A percentile compares a stretch with the other conserved stretches of the same genome.
Evolutionary conservation across 2,113 vertebrate genomes (phyloP).

Genomic region (Megaleporinus macrocephalus): DNA sequence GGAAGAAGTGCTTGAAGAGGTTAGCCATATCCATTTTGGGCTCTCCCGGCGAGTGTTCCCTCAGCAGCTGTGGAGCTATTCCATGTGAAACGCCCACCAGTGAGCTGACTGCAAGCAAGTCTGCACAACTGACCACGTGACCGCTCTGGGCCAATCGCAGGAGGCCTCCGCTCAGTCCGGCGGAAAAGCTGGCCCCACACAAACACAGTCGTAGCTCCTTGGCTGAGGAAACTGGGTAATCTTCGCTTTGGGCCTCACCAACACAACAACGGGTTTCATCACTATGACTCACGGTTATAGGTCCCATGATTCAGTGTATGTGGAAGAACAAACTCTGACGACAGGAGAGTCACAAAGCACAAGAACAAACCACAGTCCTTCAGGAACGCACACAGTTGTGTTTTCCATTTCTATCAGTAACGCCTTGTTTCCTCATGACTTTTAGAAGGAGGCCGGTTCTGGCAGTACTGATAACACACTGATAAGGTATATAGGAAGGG

Average conservation of each 20-base stretch:
- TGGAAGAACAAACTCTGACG: background rate
- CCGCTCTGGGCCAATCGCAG: slow-evolving; percentile 69
- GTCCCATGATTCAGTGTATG: background rate
- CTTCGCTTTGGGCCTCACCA: background rate
- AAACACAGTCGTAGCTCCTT: background rate
- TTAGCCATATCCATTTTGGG: slow-evolving; percentile 88
- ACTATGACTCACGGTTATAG: slow-evolving; percentile 13
- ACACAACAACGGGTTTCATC: background rate
- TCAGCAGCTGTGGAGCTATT: slow-evolving; percentile 80
- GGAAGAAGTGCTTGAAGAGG: slow-evolving; percentile 87
- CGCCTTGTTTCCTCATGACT: no score
- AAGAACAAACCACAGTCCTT: no score
- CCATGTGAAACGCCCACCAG: slow-evolving; percentile 76
- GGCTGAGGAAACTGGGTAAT: background rate
- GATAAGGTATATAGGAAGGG: no score
- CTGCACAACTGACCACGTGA: slow-evolving; percentile 77
- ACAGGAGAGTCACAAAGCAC: background rate
- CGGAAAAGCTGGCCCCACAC: slow-evolving; percentile 23
- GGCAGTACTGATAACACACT: no score
- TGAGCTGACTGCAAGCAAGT: slow-evolving; percentile 64
- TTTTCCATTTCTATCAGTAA: no score
- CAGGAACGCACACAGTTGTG: no score
- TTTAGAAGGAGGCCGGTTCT: no score
- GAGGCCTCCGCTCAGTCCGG: slow-evolving; percentile 62
- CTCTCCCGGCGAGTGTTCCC: slow-evolving; percentile 73